Percentiles rank a stretch among this genome's conserved stretches.
These are phyloP conservation scores for Mormyrus proboscirostris DNA, from an alignment of 2,797 vertebrate genomes.

Conservation along the genomic window DNA sequence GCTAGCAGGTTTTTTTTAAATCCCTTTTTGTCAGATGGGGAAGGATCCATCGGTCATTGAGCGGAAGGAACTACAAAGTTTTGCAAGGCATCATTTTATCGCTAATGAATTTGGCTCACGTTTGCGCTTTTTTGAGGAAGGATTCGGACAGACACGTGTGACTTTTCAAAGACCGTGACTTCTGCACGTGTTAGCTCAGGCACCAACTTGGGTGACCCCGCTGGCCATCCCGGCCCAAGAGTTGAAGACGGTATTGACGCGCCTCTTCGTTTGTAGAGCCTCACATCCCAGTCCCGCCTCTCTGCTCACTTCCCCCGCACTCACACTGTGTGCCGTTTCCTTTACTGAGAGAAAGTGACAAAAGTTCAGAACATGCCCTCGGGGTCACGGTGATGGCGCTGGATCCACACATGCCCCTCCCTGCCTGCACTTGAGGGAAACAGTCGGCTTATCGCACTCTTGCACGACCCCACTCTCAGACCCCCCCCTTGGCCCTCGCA, in stretches of 20 bases:
- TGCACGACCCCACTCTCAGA: constrained; percentile 27
- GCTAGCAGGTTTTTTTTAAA: neutral
- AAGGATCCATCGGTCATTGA: neutral
- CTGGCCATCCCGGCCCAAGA: neutral
- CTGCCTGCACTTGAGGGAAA: neutral
- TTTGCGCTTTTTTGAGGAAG: neutral
- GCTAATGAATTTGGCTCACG: constrained; percentile 3
- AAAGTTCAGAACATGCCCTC: neutral
- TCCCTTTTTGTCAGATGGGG: neutral
- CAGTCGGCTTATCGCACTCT: neutral
- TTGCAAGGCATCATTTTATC: neutral
- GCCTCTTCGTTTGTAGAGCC: neutral
- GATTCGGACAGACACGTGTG: neutral
- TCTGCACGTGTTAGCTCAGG: neutral
- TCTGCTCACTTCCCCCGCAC: neutral
- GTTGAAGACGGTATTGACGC: neutral
- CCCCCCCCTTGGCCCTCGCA: neutral
- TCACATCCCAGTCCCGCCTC: neutral
- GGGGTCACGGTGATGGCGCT: neutral
- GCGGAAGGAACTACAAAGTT: neutral
- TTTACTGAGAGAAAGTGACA: neutral
- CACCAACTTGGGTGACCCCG: neutral
- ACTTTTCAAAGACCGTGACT: neutral
- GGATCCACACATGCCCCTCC: neutral
- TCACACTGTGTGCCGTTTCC: neutral